Conservation (phyloP, 2,888 invertebrate genomes). For the Nyleta sp. region DNA sequence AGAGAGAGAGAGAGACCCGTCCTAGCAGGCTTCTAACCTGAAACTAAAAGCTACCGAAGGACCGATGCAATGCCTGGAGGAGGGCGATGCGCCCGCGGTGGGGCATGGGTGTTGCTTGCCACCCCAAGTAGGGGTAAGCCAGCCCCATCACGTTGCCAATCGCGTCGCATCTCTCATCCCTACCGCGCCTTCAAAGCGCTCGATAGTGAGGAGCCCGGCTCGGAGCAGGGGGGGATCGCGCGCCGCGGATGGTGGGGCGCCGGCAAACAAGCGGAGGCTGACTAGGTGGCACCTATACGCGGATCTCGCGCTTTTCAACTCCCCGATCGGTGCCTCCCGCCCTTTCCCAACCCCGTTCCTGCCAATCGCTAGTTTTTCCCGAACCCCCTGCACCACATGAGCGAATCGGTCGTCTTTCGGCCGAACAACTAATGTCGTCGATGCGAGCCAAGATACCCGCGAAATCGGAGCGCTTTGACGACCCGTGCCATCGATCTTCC, state of each 20-base stretch:
- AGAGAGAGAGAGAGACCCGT: slow-evolving; percentile 81
- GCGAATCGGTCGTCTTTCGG: slow-evolving; percentile 71
- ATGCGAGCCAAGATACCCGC: slow-evolving; percentile 53
- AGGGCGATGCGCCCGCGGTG: slow-evolving; percentile 76
- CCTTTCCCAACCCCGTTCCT: slow-evolving; percentile 79
- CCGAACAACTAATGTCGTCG: slow-evolving; percentile 69
- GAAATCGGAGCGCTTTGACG: slow-evolving; percentile 62
- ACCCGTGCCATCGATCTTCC: slow-evolving; percentile 66
- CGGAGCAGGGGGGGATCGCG: slow-evolving; percentile 67
- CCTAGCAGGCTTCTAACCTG: slow-evolving; percentile 82
- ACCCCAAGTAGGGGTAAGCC: slow-evolving; percentile 74
- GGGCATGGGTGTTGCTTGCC: slow-evolving; percentile 74
- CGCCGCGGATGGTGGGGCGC: slow-evolving; percentile 57
- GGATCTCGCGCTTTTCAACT: slow-evolving; percentile 81
- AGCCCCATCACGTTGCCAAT: slow-evolving; percentile 75
- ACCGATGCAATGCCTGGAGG: slow-evolving; percentile 81
- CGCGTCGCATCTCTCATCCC: slow-evolving; percentile 75
- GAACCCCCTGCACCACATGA: slow-evolving; percentile 70
- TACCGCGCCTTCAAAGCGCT: slow-evolving; percentile 76
- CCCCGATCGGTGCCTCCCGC: slow-evolving; percentile 75
- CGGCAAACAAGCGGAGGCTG: slow-evolving; percentile 80
- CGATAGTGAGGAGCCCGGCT: slow-evolving; percentile 70
- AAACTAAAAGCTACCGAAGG: slow-evolving; percentile 82
- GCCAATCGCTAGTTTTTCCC: slow-evolving; percentile 79
- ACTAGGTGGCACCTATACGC: slow-evolving; percentile 79